Evolutionary conservation across 2,113 vertebrate species (phyloP), one percentile per base, ranked within the genome.

Genomic region (Tetrao urogallus): DNA sequence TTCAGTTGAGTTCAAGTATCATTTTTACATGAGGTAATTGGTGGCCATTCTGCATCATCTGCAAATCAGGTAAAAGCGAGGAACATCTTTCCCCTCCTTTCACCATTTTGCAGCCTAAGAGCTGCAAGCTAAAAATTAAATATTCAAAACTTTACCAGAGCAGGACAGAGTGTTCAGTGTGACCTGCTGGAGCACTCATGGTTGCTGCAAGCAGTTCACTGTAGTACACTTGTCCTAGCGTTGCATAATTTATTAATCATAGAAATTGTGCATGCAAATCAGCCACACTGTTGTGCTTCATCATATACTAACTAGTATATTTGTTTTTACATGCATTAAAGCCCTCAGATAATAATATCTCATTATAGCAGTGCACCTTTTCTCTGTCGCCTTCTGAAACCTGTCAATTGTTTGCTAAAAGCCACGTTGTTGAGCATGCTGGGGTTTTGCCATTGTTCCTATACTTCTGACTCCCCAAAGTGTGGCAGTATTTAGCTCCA

Each of bases 231-330:
- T 76, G 74, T 70, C 63, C 28, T 21, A 85, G 75, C 64, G 50
- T 89, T 92, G 87, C 87, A 32, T 78, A 67, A 87, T 77, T 74
- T 80, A 91, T 93, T 93, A 92, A 92, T 87, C 42, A 85, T 43
- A 73, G 66, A 69, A 67, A 82, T 61, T 65, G 34, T 87, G 48
- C 36, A 89, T 66, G 79, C 40, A 95, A 92, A 95, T 91, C 65
- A 91, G 67, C 63, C n/a, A 80, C 42, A 73, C 27, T 60, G 42
- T 63, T 89, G 21, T 93, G 74, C 64, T 63, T 86, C 56, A 63
- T 47, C 85, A 70, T 38, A 42, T 60, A 89, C 6, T 66, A 64
- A 86, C 60, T 5, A n/a, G 42, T 69, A 94, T 76, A 50, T 87
- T 82, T 91, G 72, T 73, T 89, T 88, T 89, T 36, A 76, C 56